Evolutionary conservation across 2,888 invertebrate species (phyloP).

Genomic region (Spodoptera picta): DNA sequence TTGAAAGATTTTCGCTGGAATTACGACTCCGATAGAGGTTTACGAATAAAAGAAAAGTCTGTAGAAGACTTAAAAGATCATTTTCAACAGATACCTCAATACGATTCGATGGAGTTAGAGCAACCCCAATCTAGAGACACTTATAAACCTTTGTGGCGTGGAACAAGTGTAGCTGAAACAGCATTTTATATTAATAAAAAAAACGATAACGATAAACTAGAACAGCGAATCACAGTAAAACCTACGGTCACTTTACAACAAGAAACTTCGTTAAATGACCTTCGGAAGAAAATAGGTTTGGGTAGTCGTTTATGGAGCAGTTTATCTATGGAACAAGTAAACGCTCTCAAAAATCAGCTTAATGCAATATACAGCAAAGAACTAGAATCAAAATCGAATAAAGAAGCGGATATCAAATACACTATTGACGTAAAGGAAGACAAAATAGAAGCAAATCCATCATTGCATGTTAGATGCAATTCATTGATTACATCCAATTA

Average conservation of each 20-base stretch:
- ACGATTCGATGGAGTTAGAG: slow-evolving; percentile 83
- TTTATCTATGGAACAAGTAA: slow-evolving; percentile 94
- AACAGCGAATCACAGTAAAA: slow-evolving; percentile 65
- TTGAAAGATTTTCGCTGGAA: slow-evolving; percentile 93
- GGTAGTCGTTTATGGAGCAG: slow-evolving; percentile 95
- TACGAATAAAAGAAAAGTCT: slow-evolving; percentile 95
- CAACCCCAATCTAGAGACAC: slow-evolving; percentile 89
- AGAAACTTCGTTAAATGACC: slow-evolving; percentile 81
- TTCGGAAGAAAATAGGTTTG: slow-evolving; percentile 88
- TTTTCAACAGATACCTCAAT: slow-evolving; percentile 90
- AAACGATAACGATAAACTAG: slow-evolving; percentile 81
- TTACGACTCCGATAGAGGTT: slow-evolving; percentile 92
- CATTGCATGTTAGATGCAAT: slow-evolving; percentile 89
- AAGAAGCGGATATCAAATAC: slow-evolving; percentile 83
- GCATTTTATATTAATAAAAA: slow-evolving; percentile 91
- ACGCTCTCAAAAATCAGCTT: slow-evolving; percentile 93
- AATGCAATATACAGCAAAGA: slow-evolving; percentile 94
- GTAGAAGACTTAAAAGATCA: slow-evolving; percentile 95
- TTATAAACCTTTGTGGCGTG: slow-evolving; percentile 95
- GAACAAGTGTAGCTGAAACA: slow-evolving; percentile 94
- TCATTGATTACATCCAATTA: slow-evolving; percentile 85
- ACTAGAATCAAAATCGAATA: slow-evolving; percentile 76
- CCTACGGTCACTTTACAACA: slow-evolving; percentile 71
- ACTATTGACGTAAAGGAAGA: slow-evolving; percentile 89
- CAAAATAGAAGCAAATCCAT: slow-evolving; percentile 71